Percentiles rank a stretch among this genome's conserved stretches.
phyloP scores from a whole-genome alignment of 2,113 vertebrate species.

The Mionectes macconnelli region DNA sequence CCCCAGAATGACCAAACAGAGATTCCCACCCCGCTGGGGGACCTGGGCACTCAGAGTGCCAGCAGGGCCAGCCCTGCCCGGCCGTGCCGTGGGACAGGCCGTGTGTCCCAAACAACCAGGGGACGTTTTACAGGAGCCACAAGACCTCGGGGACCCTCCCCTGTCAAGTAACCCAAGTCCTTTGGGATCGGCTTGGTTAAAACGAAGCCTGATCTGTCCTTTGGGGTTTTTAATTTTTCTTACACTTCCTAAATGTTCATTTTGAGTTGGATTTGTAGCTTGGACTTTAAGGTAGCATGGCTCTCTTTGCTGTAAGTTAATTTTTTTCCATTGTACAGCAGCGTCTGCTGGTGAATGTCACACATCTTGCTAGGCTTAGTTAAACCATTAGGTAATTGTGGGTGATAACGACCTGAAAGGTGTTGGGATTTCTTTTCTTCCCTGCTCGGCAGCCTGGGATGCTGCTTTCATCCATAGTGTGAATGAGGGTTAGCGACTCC shows the following conservation, averaged over 20 bases:
- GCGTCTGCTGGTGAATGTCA: slow-evolving; percentile 90
- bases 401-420: slow-evolving; percentile 93
- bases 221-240: slow-evolving; percentile 40
- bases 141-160: neutral
- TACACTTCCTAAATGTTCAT: slow-evolving; percentile 72
- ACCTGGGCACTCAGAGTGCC: neutral
- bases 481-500: slow-evolving; percentile 78
- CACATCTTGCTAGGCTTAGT: slow-evolving; percentile 91
- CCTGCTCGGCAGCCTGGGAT: slow-evolving; percentile 45
- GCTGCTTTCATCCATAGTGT: slow-evolving; percentile 71
- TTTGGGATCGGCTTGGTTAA: slow-evolving; percentile 64
- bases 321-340: slow-evolving; percentile 85
- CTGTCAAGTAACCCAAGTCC: neutral
- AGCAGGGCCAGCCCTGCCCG: neutral
- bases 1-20: neutral
- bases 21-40: rapidly evolving
- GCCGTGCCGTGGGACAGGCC: rapidly evolving
- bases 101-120: rapidly evolving
- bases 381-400: slow-evolving; percentile 84
- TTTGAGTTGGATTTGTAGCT: slow-evolving; percentile 87
- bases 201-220: slow-evolving; percentile 69
- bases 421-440: slow-evolving; percentile 75
- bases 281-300: slow-evolving; percentile 99
- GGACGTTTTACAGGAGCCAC: neutral
- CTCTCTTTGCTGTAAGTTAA: slow-evolving; percentile 84